Evolutionary conservation across 2,888 invertebrate genomes (phyloP).

Genomic region (Aspidapion aeneum): DNA sequence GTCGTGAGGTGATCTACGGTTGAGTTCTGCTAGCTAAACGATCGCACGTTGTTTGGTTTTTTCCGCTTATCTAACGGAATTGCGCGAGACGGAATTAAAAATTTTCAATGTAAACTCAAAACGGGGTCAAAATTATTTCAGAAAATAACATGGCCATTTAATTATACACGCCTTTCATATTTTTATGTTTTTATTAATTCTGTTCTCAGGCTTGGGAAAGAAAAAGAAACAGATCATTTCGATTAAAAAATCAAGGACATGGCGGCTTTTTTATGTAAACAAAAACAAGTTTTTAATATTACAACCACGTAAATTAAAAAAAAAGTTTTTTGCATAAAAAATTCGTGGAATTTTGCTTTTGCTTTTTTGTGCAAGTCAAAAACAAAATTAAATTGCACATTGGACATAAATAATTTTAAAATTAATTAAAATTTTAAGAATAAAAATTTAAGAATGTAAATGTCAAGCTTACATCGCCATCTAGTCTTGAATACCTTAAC

Average conservation of each 20-base stretch:
- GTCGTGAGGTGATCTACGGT: conserved; percentile 25
- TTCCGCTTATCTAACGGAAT: conserved; percentile 45
- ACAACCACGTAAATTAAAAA: background rate
- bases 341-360: too few species aligned
- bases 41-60: conserved; percentile 38
- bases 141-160: conserved; percentile 40
- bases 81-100: conserved; percentile 30
- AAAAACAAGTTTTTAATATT: background rate
- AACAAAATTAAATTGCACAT: too few species aligned
- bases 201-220: conserved; percentile 45
- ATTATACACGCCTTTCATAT: conserved; percentile 43
- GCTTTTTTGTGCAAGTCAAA: too few species aligned
- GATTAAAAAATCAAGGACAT: background rate
- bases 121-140: conserved; percentile 47
- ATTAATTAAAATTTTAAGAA: too few species aligned
- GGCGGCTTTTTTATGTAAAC: background rate
- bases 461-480: too few species aligned
- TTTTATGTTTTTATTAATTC: conserved; percentile 50
- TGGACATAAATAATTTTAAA: too few species aligned
- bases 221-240: conserved; percentile 39
- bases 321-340: too few species aligned
- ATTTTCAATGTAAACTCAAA: conserved; percentile 43
- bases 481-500: too few species aligned
- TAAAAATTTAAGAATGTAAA: too few species aligned
- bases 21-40: conserved; percentile 25